Evolutionary conservation across 2,888 invertebrate species (phyloP), one percentile per base, ranked within the genome.

Genomic region (Lacanobia wlatinum): DNA sequence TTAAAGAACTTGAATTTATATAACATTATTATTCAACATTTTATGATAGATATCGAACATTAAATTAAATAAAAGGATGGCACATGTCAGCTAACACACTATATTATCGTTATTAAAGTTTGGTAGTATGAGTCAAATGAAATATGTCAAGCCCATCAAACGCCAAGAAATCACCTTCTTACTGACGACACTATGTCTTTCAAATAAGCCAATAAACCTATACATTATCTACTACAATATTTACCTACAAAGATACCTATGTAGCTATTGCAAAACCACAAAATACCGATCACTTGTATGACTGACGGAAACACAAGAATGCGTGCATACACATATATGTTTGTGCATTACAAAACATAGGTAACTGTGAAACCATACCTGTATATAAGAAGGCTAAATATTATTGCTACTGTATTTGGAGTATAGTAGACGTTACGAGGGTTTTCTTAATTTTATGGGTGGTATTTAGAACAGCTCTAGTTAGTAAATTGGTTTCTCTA

Each of bases 251-350:
- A 21, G 12, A 4, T 1, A 43, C n/a, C n/a, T 23, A 61, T 1
- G 12, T 0, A 16, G 50, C 8, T 1, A 63, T 84, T 83, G 62
- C 80, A 70, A 80, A 80, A 84, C 69, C 69, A 55, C 73, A 74
- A 52, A 62, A 80, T 77, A 70, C 82, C 84, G 53, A 40, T 84
- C 76, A 73, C 73, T 73, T 59, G 52, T 53, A 38, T 50, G 58
- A 48, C 21, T 60, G 58, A 48, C 65, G 71, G 78, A 81, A 75
- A 77, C 40, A 72, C 65, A 61, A 58, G 48, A 60, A 75, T 65
- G 60, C 70, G 73, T 61, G 62, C 67, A 46, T 68, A n/a, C n/a
- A n/a, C n/a, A n/a, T n/a, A n/a, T n/a, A 34, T 60, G 28, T 70
- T 72, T n/a, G 40, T 71, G 52, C 48, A 76, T 80, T 83, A 74